These are phyloP conservation scores for Sphaerophoria rueppellii DNA, from an alignment of 2,888 invertebrate genomes.

Conservation along the genomic window DNA sequence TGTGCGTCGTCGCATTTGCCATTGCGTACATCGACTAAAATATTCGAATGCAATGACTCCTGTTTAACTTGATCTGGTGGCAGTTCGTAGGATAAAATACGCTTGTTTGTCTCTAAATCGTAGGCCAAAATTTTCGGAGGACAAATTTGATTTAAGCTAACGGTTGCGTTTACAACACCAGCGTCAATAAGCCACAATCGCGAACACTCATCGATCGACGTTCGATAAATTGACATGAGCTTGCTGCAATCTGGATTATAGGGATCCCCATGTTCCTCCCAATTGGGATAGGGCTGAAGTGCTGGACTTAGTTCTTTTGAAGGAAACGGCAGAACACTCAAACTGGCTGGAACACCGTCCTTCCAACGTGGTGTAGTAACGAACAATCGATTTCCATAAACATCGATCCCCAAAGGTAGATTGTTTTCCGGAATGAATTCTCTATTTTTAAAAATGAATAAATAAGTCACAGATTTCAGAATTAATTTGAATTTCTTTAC, in stretches of 20 bases:
- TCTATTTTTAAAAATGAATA: slow-evolving; percentile 77
- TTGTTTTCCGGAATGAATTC: slow-evolving; percentile 88
- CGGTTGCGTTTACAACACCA: slow-evolving; percentile 88
- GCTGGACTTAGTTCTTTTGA: slow-evolving; percentile 85
- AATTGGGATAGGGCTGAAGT: slow-evolving; percentile 89
- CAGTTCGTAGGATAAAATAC: slow-evolving; percentile 86
- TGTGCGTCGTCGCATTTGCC: slow-evolving; percentile 84
- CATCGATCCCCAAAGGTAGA: slow-evolving; percentile 89
- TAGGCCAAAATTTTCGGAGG: slow-evolving; percentile 89
- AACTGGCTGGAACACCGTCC: slow-evolving; percentile 88
- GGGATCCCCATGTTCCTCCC: slow-evolving; percentile 83
- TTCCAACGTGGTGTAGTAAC: slow-evolving; percentile 91
- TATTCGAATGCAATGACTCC: slow-evolving; percentile 84
- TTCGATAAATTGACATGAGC: slow-evolving; percentile 89
- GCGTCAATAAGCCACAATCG: slow-evolving; percentile 92
- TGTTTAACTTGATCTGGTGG: slow-evolving; percentile 86
- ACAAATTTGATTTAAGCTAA: slow-evolving; percentile 87
- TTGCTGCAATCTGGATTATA: slow-evolving; percentile 85
- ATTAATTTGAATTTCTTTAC: slow-evolving; percentile 78
- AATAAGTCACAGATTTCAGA: too few species aligned
- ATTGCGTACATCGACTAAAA: slow-evolving; percentile 84
- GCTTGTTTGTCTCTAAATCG: slow-evolving; percentile 86
- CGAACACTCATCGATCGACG: slow-evolving; percentile 87
- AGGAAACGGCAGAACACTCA: slow-evolving; percentile 86
- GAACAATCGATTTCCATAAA: slow-evolving; percentile 87